phyloP scores from a whole-genome alignment of 1,140 invertebrate genomes.

The Nephotettix cincticeps region DNA sequence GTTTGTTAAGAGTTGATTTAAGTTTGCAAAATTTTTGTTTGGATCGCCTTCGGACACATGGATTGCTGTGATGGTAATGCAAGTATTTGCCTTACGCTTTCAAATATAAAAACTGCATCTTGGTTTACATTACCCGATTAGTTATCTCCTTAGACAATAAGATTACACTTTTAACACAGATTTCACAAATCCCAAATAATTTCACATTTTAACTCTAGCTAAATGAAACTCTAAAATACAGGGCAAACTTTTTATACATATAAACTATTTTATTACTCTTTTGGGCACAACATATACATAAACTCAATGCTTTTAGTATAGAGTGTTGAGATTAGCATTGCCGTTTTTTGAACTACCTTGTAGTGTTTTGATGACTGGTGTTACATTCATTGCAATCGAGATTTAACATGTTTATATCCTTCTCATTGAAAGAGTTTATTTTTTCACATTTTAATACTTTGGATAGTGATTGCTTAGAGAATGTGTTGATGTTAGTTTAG shows the following conservation, averaged over 20 bases:
- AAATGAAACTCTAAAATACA: conserved; percentile 21
- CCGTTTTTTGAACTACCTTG: conserved; percentile 15
- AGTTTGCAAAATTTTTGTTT: conserved; percentile 23
- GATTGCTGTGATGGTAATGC: background rate
- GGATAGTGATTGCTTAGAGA: conserved; percentile 5
- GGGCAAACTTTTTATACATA: conserved; percentile 21
- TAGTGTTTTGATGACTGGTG: conserved; percentile 16
- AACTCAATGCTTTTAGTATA: conserved; percentile 24
- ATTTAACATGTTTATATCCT: conserved; percentile 10
- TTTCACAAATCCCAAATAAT: conserved; percentile 17
- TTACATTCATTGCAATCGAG: conserved; percentile 4
- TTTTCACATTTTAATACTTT: conserved; percentile 7
- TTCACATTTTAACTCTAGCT: conserved; percentile 16
- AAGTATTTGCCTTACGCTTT: conserved; percentile 6
- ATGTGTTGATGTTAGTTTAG: conserved; percentile 12
- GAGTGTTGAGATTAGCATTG: background rate
- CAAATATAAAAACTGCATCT: background rate
- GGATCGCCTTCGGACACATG: background rate
- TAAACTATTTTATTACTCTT: conserved; percentile 25
- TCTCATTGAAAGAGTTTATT: conserved; percentile 12
- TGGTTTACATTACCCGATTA: background rate
- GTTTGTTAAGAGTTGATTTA: conserved; percentile 20
- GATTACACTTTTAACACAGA: background rate
- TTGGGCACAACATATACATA: conserved; percentile 23
- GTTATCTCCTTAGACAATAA: conserved; percentile 21